These are phyloP conservation scores for Hippoglossus stenolepis DNA, from an alignment of 2,113 vertebrate species.

Conservation along the genomic window DNA sequence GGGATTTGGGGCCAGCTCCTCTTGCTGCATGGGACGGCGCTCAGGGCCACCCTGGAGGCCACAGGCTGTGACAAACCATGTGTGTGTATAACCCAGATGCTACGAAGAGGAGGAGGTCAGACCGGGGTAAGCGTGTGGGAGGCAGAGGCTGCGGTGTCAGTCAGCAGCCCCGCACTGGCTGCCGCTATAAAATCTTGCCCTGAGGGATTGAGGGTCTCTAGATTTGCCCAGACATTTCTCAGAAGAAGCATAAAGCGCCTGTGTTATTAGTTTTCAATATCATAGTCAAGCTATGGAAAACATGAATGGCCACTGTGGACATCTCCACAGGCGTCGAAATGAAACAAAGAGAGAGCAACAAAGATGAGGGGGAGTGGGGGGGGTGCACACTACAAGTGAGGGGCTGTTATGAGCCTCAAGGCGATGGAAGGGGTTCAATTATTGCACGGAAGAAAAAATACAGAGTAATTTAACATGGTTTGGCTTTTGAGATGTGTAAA, in stretches of 20 bases:
- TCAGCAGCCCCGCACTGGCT: constrained; percentile 51
- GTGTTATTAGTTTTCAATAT: constrained; percentile 71
- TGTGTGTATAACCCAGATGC: constrained; percentile 78
- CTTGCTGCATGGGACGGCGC: constrained; percentile 30
- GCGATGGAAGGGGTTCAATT: constrained; percentile 9
- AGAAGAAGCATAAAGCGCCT: constrained; percentile 49
- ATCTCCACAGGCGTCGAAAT: constrained; percentile 53
- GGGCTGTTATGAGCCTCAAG: constrained; percentile 54
- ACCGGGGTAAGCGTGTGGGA: constrained; percentile 33
- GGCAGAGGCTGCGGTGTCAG: constrained; percentile 32
- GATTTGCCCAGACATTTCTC: constrained; percentile 44
- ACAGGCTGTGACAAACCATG: constrained; percentile 60
- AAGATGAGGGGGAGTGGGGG: constrained; percentile 25
- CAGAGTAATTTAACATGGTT: neutral
- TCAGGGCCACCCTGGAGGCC: constrained; percentile 51
- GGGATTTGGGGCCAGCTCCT: constrained; percentile 53
- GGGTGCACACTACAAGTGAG: constrained; percentile 25
- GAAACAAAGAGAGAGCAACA: constrained; percentile 56
- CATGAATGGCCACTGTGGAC: constrained; percentile 57
- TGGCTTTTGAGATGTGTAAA: neutral
- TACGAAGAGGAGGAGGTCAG: constrained; percentile 69
- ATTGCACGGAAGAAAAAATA: constrained; percentile 3
- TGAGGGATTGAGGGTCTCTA: constrained; percentile 45
- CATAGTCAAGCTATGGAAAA: constrained; percentile 57
- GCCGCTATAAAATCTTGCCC: constrained; percentile 60